Conservation (phyloP, 2,113 vertebrate genomes). For the Apodemus sylvaticus region DNA sequence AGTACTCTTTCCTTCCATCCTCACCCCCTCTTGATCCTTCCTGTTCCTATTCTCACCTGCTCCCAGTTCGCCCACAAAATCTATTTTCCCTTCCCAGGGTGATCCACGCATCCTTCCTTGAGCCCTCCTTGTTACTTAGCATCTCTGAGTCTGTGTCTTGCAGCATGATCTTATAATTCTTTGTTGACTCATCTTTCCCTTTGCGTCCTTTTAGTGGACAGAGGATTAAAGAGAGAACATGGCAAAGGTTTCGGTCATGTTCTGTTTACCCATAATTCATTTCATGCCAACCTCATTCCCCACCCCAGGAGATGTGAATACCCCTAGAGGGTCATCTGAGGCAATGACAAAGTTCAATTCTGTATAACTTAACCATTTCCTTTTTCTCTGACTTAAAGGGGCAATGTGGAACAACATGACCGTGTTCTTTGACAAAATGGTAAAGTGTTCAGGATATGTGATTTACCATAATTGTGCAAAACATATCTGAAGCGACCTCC, state of each 20-base stretch:
- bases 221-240: neutral
- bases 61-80: too few species aligned
- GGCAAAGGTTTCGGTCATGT: neutral
- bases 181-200: neutral
- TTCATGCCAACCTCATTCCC: neutral
- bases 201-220: neutral
- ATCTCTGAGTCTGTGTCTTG: neutral
- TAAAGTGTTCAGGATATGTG: neutral
- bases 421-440: neutral
- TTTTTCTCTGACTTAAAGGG: constrained; percentile 51
- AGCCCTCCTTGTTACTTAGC: neutral
- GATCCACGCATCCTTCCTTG: neutral
- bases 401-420: neutral
- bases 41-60: neutral
- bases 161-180: neutral
- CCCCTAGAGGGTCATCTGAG: neutral
- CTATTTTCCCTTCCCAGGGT: neutral
- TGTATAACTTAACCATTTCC: neutral
- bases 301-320: neutral
- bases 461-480: neutral
- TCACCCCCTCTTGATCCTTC: neutral
- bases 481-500: neutral
- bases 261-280: neutral
- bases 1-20: neutral
- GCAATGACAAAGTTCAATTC: neutral